These are phyloP conservation scores for Fistularia tabacaria DNA, from an alignment of 2,797 vertebrate genomes.

Conservation along the genomic window DNA sequence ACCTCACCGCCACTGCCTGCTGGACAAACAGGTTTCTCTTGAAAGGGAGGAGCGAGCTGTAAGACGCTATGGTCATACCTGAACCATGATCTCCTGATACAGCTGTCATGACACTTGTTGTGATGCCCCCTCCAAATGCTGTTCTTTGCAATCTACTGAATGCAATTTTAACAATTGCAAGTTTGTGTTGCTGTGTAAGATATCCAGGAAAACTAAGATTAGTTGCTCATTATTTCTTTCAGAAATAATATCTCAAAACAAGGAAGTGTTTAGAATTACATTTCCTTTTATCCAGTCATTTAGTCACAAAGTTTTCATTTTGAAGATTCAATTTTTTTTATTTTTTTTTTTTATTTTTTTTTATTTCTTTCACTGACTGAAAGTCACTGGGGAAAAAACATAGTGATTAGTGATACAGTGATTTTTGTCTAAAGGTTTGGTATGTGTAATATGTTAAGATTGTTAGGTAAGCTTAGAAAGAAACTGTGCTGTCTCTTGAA, in stretches of 20 bases:
- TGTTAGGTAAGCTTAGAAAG: no score
- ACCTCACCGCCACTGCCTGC: conserved; percentile 12
- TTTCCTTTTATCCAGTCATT: neutral
- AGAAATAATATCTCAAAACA: no score
- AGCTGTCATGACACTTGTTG: neutral
- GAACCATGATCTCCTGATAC: neutral
- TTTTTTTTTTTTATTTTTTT: conserved; percentile 3
- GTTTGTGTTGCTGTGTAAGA: no score
- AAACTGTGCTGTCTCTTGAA: no score
- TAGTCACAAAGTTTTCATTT: neutral
- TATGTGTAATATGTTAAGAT: no score
- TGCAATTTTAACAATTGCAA: no score
- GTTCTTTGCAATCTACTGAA: no score
- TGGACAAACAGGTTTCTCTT: conserved; percentile 51
- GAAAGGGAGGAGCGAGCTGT: conserved; percentile 4
- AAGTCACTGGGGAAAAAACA: no score
- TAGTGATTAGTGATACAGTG: no score
- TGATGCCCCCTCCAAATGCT: neutral
- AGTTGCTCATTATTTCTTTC: no score
- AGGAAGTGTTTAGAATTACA: neutral
- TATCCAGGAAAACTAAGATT: no score
- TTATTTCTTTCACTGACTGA: neutral
- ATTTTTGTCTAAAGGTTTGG: no score
- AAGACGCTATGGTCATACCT: neutral
- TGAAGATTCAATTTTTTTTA: neutral